Conservation (phyloP, 2,797 vertebrate species). For the Rhynchonycteris naso region DNA sequence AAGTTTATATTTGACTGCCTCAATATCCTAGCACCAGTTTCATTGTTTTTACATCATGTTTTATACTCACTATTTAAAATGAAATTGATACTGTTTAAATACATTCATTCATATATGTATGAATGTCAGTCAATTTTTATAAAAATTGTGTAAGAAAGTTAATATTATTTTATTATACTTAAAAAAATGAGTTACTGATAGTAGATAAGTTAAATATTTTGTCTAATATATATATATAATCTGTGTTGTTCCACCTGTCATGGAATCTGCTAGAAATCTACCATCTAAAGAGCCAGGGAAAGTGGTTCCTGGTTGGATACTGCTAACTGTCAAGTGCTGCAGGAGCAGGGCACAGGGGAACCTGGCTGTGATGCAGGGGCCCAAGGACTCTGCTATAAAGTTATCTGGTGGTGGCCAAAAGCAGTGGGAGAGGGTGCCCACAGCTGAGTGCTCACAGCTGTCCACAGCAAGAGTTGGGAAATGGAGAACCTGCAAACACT, state of each 20-base stretch:
- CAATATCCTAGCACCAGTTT: neutral
- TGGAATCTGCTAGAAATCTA: neutral
- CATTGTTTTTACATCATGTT: neutral
- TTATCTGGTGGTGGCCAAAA: neutral
- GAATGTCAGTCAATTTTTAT: neutral
- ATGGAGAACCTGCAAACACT: neutral
- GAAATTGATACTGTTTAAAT: neutral
- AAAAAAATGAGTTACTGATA: neutral
- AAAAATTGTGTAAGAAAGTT: neutral
- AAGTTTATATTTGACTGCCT: neutral
- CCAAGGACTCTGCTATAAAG: neutral
- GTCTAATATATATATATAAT: neutral
- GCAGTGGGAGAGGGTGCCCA: neutral
- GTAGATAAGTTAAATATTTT: neutral
- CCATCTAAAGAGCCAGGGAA: neutral
- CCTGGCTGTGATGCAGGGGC: rapidly evolving
- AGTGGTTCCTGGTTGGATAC: neutral
- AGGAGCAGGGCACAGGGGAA: neutral
- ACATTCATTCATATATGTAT: neutral
- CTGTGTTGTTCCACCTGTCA: neutral
- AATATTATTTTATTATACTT: neutral
- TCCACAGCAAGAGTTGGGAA: too few species aligned
- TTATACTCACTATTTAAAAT: neutral
- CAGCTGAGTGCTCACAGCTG: neutral
- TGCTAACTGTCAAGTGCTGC: neutral